phyloP scores from a whole-genome alignment of 2,113 vertebrate species.

The Macrotis lagotis region DNA sequence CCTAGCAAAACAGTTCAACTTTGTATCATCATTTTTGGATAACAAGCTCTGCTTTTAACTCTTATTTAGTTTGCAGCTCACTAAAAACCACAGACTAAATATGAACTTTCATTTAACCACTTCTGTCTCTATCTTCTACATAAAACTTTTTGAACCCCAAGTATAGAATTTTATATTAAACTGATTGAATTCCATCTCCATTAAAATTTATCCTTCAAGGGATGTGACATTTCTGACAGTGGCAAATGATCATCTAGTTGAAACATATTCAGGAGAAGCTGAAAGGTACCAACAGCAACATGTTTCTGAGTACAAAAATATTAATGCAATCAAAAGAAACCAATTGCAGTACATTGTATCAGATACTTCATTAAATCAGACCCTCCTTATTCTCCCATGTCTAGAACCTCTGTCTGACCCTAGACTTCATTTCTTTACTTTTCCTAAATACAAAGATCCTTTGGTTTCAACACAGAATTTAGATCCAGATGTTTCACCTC shows the following conservation, averaged over 20 bases:
- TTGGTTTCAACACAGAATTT: neutral
- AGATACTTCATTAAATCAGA: neutral
- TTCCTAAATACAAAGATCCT: neutral
- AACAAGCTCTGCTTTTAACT: neutral
- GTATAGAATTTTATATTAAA: neutral
- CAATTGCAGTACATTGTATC: neutral
- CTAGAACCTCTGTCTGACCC: neutral
- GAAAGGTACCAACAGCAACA: neutral
- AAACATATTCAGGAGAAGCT: neutral
- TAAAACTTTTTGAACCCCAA: neutral
- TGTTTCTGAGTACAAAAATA: neutral
- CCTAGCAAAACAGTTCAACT: too few species aligned
- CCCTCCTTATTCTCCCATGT: neutral
- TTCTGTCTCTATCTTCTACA: neutral
- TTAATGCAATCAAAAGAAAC: neutral
- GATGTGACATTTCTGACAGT: neutral
- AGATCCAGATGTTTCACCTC: neutral
- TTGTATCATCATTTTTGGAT: neutral
- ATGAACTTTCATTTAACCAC: neutral
- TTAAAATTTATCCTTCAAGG: neutral
- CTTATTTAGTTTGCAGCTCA: neutral
- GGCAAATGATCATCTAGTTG: neutral
- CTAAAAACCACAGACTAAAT: neutral
- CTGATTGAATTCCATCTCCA: neutral
- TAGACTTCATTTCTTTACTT: neutral